A percentile compares a stretch with the other conserved stretches of the same genome.
phyloP scores from a whole-genome alignment of 2,797 vertebrate genomes.

The Urophycis tenuis region DNA sequence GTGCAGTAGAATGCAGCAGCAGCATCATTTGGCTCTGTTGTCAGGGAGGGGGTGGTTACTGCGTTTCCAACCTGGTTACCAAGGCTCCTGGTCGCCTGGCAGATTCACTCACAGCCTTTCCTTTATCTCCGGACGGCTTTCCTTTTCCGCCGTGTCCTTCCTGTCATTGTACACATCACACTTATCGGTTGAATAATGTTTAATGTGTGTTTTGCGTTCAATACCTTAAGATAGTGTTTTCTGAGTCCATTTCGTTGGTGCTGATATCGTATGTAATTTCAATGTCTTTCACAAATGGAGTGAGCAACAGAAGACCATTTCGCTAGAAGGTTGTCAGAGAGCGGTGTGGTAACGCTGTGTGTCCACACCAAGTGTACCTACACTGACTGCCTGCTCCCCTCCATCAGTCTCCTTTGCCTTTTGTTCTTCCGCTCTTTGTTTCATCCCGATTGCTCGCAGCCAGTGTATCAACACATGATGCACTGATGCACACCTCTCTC shows the following conservation, averaged over 20 bases:
- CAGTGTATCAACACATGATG: background rate
- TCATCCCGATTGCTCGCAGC: constrained; percentile 7
- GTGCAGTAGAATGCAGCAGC: constrained; percentile 40
- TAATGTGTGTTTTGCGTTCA: background rate
- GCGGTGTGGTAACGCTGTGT: too few species aligned
- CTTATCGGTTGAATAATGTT: background rate
- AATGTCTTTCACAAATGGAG: background rate
- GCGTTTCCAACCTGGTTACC: constrained; percentile 32
- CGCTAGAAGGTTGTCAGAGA: background rate
- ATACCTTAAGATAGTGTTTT: background rate
- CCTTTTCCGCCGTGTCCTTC: background rate
- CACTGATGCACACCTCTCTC: background rate
- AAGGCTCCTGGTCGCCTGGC: constrained; percentile 25
- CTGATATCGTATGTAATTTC: background rate
- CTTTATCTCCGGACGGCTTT: background rate
- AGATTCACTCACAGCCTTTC: constrained; percentile 12
- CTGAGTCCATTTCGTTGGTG: background rate
- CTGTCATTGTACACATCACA: background rate
- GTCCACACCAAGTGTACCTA: background rate
- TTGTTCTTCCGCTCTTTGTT: background rate
- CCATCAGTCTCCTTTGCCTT: background rate
- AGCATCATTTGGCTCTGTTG: constrained; percentile 40
- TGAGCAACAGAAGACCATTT: background rate
- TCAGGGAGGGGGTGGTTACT: constrained; percentile 35
- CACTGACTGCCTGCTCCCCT: background rate